Evolutionary conservation across 2,797 vertebrate species (phyloP).

Genomic region (Delichon dasypus): DNA sequence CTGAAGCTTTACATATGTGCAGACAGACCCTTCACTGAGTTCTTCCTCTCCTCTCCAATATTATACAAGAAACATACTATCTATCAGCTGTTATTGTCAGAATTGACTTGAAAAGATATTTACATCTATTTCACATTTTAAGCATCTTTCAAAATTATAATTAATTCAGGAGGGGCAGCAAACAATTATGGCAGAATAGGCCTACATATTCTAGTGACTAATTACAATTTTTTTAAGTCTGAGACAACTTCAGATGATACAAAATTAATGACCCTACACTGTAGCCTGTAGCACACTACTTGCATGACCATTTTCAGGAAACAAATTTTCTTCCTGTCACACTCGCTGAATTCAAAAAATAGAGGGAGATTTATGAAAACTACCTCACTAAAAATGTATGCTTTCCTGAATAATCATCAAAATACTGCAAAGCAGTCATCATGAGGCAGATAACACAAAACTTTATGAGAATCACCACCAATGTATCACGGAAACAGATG

Average conservation of each 20-base stretch:
- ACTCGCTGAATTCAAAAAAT: not conserved
- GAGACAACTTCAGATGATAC: not conserved
- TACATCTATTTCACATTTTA: not conserved
- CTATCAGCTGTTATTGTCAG: not conserved
- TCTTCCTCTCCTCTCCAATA: not conserved
- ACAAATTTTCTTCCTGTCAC: not conserved
- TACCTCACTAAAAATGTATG: not conserved
- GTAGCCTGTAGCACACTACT: not conserved
- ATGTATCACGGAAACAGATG: not conserved
- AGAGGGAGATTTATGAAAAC: not conserved
- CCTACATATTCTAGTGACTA: not conserved
- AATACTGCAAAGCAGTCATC: not conserved
- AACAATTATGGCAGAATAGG: not conserved
- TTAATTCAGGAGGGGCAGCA: not conserved
- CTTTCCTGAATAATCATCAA: not conserved
- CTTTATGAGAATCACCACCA: not conserved
- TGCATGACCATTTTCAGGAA: not conserved
- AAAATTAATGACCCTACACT: not conserved
- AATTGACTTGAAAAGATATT: not conserved
- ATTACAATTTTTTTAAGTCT: not conserved
- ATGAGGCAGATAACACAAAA: not conserved
- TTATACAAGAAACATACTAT: not conserved
- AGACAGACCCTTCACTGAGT: not conserved
- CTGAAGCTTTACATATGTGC: not conserved
- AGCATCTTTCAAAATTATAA: not conserved